Evolutionary conservation across 2,888 invertebrate species (phyloP), one percentile per base, ranked within the genome.

Genomic region (Molorchus minor): DNA sequence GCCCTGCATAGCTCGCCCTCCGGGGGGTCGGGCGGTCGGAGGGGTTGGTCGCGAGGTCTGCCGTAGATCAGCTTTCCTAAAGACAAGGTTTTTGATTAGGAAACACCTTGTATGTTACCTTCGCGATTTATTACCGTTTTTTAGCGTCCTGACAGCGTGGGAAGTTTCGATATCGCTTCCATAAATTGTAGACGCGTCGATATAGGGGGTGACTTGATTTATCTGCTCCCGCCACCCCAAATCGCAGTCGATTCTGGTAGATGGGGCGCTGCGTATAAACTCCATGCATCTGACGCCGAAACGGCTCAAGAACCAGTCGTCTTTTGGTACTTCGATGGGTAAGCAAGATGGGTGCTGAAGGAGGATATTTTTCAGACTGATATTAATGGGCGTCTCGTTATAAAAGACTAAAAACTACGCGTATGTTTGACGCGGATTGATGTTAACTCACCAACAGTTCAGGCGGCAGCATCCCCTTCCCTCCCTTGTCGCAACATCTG

Each of bases 221-320:
- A 93, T 87, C 79, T 94, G 94, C 72, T 94, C 93, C 1, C 94
- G 83, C 83, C 91, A 91, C 7, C 94, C 93, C 10, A 94, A 82
- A 4, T 88, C 86, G 74, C 94, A 94, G 77, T 92, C 89, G 40
- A 90, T 87, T 2, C 89, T 83, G 1, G 93, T 91, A 0, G 93
- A 90, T 0, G 94, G 90, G 0, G 91, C 90, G 7, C 93, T 93
- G 0, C 94, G 84, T 15, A 92, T 84, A 76, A 94, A 94, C 81
- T 94, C 93, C 75, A 94, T 80, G 72, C 94, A 94, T 1, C 86
- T 83, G 1, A 92, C 86, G 0, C 89, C 89, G 17, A 89, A 84
- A 0, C 85, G 85, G 0, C 88, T 85, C 71, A 90, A 85, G 82
- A 92, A 92, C 8, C 87, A 86, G 78, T 94, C 94, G 17, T 86